These are phyloP conservation scores for Lepisosteus osseus DNA, from an alignment of 2,113 vertebrate species.

Conservation along the genomic window DNA sequence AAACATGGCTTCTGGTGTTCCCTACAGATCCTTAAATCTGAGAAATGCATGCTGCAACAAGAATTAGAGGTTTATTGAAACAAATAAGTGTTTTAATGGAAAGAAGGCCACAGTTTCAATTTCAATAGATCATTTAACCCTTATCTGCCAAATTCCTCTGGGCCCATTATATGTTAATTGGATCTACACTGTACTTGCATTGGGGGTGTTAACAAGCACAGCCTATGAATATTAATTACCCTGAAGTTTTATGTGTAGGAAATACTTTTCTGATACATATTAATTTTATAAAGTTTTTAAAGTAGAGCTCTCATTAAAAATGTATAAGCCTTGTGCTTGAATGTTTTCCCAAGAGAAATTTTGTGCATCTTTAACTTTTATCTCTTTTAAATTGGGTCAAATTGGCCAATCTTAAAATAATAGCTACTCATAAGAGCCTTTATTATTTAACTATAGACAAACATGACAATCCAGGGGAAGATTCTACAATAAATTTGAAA, in stretches of 20 bases:
- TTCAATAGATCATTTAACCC: constrained; percentile 74
- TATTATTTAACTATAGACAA: constrained; percentile 54
- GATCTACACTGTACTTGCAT: constrained; percentile 76
- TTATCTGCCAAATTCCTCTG: constrained; percentile 80
- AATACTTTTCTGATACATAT: constrained; percentile 80
- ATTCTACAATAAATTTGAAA: too few relatives aligned
- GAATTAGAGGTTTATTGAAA: constrained; percentile 60
- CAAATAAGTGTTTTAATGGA: constrained; percentile 70
- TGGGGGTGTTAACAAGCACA: constrained; percentile 82
- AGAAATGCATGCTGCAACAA: constrained; percentile 31
- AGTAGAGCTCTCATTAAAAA: constrained; percentile 77
- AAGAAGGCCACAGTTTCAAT: constrained; percentile 63
- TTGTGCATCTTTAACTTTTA: constrained; percentile 63
- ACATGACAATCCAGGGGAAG: constrained; percentile 44
- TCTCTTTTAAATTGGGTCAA: constrained; percentile 67
- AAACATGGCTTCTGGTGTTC: constrained; percentile 43
- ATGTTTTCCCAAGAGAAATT: constrained; percentile 60
- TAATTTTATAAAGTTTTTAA: constrained; percentile 85
- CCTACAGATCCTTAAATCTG: constrained; percentile 47
- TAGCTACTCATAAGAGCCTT: constrained; percentile 41
- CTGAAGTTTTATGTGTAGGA: constrained; percentile 79
- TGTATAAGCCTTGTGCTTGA: constrained; percentile 59
- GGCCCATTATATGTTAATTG: constrained; percentile 70
- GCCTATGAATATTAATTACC: constrained; percentile 90
- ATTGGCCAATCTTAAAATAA: constrained; percentile 47